phyloP scores from a whole-genome alignment of 2,797 vertebrate species.

The Danionella dracula region DNA sequence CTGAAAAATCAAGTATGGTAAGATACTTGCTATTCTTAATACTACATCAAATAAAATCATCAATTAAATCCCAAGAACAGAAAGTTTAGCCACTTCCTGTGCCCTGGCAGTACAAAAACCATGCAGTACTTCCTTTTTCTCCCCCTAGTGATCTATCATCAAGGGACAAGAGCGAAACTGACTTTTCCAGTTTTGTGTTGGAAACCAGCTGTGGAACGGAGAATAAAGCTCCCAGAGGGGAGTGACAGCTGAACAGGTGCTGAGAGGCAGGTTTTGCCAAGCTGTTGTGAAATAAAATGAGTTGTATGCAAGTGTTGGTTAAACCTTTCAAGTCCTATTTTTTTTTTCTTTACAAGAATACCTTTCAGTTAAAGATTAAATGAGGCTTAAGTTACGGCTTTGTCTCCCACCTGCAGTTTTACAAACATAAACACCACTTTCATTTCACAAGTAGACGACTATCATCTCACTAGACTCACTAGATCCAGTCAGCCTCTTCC shows the following conservation, averaged over 20 bases:
- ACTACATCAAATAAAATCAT: neutral
- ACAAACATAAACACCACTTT: constrained; percentile 16
- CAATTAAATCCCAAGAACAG: neutral
- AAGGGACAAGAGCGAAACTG: constrained; percentile 34
- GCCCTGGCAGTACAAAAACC: constrained; percentile 52
- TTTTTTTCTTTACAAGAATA: neutral
- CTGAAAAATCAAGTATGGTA: neutral
- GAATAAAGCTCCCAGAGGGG: neutral
- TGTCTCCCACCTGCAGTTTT: neutral
- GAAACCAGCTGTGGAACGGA: constrained; percentile 24
- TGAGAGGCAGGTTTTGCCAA: constrained; percentile 5
- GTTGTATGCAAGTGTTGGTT: neutral
- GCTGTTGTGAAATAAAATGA: neutral
- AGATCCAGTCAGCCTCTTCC: neutral
- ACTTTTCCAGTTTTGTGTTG: constrained; percentile 18
- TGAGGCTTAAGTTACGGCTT: neutral
- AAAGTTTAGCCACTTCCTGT: neutral
- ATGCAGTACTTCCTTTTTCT: constrained; percentile 54
- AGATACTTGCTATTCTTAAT: neutral
- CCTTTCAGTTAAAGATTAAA: neutral
- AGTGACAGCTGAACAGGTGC: constrained; percentile 24
- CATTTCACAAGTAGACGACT: constrained; percentile 1
- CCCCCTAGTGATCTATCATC: constrained; percentile 31
- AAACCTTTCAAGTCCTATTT: neutral
- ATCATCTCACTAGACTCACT: neutral